phyloP scores from a whole-genome alignment of 53 echinoderm and acorn worm species.

The Pentamera pediparva region DNA sequence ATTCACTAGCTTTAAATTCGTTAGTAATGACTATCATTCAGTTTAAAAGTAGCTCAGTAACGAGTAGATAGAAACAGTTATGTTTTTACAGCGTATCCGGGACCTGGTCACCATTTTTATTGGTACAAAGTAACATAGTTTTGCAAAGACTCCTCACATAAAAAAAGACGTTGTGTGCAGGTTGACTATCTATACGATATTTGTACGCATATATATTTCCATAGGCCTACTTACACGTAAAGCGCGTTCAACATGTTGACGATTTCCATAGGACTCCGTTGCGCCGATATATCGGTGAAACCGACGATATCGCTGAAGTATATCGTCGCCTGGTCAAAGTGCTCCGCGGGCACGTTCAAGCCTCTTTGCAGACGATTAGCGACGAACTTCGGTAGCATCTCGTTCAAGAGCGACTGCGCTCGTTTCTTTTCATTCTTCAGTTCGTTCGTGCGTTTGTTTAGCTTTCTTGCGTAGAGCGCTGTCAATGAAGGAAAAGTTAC shows the following conservation, averaged over 20 bases:
- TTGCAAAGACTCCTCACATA: no score
- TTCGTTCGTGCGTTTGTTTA: slow-evolving; percentile 52
- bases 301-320: slow-evolving; percentile 86
- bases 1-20: no score
- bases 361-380: slow-evolving; percentile 57
- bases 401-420: slow-evolving; percentile 58
- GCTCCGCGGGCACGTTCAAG: slow-evolving; percentile 51
- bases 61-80: no score
- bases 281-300: slow-evolving; percentile 59
- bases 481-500: no score
- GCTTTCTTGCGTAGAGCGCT: slow-evolving; percentile 36
- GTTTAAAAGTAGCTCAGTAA: no score
- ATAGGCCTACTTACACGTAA: slow-evolving; percentile 46
- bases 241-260: slow-evolving; percentile 58
- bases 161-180: no score
- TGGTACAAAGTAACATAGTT: no score
- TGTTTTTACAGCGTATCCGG: no score
- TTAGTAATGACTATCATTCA: no score
- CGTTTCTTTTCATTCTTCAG: slow-evolving; percentile 49
- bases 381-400: slow-evolving; percentile 68
- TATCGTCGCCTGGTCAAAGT: slow-evolving; percentile 61
- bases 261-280: slow-evolving; percentile 59
- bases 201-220: no score
- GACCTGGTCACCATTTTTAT: no score
- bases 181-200: no score